phyloP scores from a whole-genome alignment of 1,140 invertebrate genomes.

The Sarcophaga peregrina region DNA sequence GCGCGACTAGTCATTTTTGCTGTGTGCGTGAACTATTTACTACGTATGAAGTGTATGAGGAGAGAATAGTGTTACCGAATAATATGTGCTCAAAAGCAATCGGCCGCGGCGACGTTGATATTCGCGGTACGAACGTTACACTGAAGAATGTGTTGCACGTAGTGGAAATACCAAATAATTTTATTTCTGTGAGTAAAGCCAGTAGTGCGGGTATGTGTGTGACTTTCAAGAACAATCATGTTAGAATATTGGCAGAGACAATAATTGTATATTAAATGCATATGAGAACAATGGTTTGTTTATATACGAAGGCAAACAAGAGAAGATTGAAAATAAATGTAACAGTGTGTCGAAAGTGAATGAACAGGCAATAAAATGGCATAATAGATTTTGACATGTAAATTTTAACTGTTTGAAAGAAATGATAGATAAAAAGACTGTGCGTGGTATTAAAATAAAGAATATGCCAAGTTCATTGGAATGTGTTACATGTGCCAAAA shows the following conservation, averaged over 20 bases:
- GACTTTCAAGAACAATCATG: constrained; percentile 6
- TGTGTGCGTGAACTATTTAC: constrained; percentile 14
- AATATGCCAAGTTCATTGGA: background rate
- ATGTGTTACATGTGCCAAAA: constrained; percentile 29
- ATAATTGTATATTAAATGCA: background rate
- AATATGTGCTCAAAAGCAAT: no score
- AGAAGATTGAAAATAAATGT: constrained; percentile 9
- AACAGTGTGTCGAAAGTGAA: background rate
- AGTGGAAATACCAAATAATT: background rate
- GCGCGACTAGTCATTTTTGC: constrained; percentile 12
- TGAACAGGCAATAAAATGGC: constrained; percentile 19
- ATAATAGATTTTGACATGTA: constrained; percentile 33
- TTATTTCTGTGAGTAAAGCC: background rate
- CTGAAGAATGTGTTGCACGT: constrained; percentile 14
- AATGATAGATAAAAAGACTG: constrained; percentile 1
- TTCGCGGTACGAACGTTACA: background rate
- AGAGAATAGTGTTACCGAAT: no score
- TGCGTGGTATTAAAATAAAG: constrained; percentile 28
- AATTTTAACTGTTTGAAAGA: constrained; percentile 13
- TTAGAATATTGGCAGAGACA: background rate
- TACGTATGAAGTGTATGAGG: constrained; percentile 2
- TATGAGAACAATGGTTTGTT: background rate
- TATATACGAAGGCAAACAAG: background rate
- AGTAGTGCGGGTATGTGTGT: background rate
- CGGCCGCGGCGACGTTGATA: background rate